Percentiles rank a stretch among this genome's conserved stretches.
Conservation (phyloP, 2,113 vertebrate genomes). For the Myiagra hebetior region DNA sequence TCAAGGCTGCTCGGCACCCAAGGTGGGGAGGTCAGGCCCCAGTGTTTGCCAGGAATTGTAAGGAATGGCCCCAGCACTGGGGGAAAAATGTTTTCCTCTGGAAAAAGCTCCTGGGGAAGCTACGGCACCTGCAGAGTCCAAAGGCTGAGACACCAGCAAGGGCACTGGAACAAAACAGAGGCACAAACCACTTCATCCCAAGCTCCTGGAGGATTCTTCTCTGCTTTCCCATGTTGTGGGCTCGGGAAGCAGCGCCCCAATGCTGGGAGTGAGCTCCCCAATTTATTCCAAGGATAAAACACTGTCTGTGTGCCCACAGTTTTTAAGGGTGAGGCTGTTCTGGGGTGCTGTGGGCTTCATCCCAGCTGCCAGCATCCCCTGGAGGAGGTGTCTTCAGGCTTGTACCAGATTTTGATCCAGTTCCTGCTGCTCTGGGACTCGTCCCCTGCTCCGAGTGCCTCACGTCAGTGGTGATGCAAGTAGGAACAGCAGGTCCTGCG, state of each 20-base stretch:
- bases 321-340: not conserved
- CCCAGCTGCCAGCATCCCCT: not conserved
- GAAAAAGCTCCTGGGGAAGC: not conserved
- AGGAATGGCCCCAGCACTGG: not conserved
- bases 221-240: not conserved
- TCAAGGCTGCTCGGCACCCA: not conserved
- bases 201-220: not conserved
- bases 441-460: not conserved
- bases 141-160: not conserved
- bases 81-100: not conserved
- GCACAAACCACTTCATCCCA: not conserved
- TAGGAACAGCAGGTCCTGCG: not conserved
- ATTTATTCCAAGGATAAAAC: not conserved
- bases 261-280: not conserved
- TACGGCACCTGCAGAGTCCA: not conserved
- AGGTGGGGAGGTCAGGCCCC: not conserved
- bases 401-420: not conserved
- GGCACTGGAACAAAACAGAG: not conserved
- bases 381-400: not conserved
- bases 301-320: accelerated
- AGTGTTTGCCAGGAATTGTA: not conserved
- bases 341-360: not conserved
- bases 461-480: accelerated
- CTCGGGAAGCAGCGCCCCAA: accelerated
- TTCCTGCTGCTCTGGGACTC: not conserved